A percentile compares a stretch with the other conserved stretches of the same genome.
Conservation (phyloP, 1,140 invertebrate genomes). For the Plectus sambesii region DNA sequence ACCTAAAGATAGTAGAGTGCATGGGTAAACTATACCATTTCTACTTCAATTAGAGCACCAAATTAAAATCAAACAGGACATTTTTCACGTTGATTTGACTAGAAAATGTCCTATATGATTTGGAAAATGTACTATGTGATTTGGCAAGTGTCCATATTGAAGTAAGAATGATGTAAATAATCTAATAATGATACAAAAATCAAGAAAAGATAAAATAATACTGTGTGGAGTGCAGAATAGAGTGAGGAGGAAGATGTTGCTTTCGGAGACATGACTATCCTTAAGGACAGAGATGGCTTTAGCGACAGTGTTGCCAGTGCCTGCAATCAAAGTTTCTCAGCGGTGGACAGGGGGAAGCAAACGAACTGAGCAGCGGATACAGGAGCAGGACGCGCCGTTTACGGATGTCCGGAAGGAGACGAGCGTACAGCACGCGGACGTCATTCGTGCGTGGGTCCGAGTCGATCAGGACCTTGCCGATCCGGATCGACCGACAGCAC, state of each 20-base stretch:
- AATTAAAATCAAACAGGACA: too few species aligned
- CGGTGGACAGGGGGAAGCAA: background rate
- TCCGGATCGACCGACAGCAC: conserved; percentile 87
- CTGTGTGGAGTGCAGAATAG: conserved; percentile 31
- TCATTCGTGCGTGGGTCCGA: conserved; percentile 89
- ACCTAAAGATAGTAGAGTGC: conserved; percentile 18
- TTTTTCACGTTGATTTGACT: too few species aligned
- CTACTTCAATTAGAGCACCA: too few species aligned
- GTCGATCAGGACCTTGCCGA: conserved; percentile 95
- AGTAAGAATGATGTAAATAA: too few species aligned
- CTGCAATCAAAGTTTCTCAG: conserved; percentile 12
- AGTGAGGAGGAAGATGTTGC: conserved; percentile 31
- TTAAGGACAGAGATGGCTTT: conserved; percentile 32
- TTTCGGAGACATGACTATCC: conserved; percentile 25
- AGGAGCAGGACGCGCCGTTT: conserved; percentile 79
- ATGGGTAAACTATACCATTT: too few species aligned
- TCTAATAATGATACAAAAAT: conserved; percentile 7
- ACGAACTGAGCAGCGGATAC: conserved; percentile 88
- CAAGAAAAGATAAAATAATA: conserved; percentile 1
- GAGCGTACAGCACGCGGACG: conserved; percentile 88
- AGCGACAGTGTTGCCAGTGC: conserved; percentile 30
- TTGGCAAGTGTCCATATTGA: too few species aligned
- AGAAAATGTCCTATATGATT: too few species aligned
- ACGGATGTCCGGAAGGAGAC: conserved; percentile 87
- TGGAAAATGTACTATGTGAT: too few species aligned